These are phyloP conservation scores for Melanogrammus aeglefinus DNA, from an alignment of 2,797 vertebrate species.

Conservation along the genomic window DNA sequence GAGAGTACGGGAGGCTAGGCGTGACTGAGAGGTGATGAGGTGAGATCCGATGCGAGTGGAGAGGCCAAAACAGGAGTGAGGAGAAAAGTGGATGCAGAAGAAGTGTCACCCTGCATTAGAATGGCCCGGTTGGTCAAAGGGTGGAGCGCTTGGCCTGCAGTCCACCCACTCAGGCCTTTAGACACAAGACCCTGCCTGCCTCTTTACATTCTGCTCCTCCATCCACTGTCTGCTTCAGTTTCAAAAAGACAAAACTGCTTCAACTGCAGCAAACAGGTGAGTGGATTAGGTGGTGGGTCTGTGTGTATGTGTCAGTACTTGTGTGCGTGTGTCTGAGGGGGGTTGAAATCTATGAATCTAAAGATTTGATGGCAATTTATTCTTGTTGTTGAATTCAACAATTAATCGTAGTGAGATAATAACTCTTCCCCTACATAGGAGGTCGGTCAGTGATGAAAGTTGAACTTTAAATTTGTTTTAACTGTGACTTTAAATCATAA, in stretches of 20 bases:
- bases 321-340: too few species aligned
- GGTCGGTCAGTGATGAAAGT: too few species aligned
- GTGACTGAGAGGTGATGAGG: neutral
- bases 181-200: neutral
- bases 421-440: neutral
- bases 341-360: neutral
- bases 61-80: neutral
- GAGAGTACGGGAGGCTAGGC: neutral
- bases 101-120: neutral
- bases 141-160: neutral
- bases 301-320: too few species aligned
- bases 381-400: neutral
- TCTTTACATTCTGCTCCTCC: neutral
- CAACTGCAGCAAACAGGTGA: too few species aligned
- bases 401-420: neutral
- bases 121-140: neutral
- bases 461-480: too few species aligned
- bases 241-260: neutral
- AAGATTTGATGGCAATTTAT: too few species aligned
- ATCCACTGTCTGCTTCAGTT: neutral
- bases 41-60: neutral
- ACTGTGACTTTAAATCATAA: too few species aligned
- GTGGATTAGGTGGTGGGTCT: too few species aligned
- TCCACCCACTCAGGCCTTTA: neutral
- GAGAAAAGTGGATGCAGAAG: neutral